These are phyloP conservation scores for Tupiocoris notatus DNA, from an alignment of 2,888 invertebrate species.

Conservation along the genomic window DNA sequence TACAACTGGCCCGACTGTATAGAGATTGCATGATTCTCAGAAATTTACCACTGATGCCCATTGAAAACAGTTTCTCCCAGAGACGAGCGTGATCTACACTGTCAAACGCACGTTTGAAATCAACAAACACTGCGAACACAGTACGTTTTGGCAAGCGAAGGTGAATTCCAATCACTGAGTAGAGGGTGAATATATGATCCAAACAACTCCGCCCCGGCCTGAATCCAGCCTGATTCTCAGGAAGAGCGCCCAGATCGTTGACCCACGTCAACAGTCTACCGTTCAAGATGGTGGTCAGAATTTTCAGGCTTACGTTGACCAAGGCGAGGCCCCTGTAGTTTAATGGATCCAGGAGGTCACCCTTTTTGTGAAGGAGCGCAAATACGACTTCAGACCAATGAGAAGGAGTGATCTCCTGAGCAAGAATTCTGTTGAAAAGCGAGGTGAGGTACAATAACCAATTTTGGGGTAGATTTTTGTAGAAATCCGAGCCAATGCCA, in stretches of 20 bases:
- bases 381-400: not conserved
- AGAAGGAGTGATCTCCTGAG: not conserved
- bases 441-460: slow-evolving; percentile 9
- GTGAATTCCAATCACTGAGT: not conserved
- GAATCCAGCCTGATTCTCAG: slow-evolving; percentile 34
- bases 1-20: slow-evolving; percentile 6
- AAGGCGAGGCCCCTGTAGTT: slow-evolving; percentile 24
- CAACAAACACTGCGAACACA: not conserved
- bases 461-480: slow-evolving; percentile 22
- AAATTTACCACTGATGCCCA: not conserved
- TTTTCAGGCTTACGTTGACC: not conserved
- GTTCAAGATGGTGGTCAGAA: not conserved
- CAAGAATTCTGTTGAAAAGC: slow-evolving; percentile 12
- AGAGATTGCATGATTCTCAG: not conserved
- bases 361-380: slow-evolving; percentile 21
- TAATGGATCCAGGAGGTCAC: not conserved
- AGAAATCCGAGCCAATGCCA: slow-evolving; percentile 16
- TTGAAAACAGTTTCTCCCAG: slow-evolving; percentile 10
- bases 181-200: slow-evolving; percentile 6
- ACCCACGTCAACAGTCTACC: not conserved
- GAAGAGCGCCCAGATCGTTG: not conserved
- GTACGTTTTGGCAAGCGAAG: not conserved
- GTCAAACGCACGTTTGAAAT: not conserved
- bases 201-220: slow-evolving; percentile 5
- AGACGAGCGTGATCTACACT: not conserved